phyloP scores from a whole-genome alignment of 2,888 invertebrate genomes.

The Cantharis nigra region DNA sequence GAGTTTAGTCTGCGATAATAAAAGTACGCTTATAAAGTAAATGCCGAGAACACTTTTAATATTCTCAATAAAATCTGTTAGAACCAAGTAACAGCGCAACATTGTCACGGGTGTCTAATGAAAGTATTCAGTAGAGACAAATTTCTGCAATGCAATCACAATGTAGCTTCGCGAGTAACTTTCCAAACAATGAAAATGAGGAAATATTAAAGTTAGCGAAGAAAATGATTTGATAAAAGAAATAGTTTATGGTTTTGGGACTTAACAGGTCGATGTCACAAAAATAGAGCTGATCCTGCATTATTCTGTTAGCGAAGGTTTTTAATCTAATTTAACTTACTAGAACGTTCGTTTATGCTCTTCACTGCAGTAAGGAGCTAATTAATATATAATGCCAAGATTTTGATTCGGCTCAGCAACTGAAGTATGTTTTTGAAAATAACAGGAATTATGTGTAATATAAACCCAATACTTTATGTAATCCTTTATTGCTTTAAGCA shows the following conservation, averaged over 20 bases:
- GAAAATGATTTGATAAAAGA: neutral
- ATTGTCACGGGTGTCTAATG: neutral
- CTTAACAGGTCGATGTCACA: too few species aligned
- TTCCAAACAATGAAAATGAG: neutral
- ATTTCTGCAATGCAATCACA: neutral
- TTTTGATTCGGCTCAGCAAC: too few species aligned
- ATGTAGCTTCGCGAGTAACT: neutral
- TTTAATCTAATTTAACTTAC: too few species aligned
- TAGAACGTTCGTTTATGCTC: too few species aligned
- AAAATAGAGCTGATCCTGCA: too few species aligned
- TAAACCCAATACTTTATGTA: neutral
- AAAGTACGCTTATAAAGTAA: neutral
- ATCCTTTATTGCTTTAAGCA: neutral
- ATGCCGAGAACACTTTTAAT: neutral
- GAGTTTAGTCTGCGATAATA: neutral
- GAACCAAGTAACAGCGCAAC: neutral
- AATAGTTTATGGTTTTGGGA: neutral
- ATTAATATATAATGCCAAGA: too few species aligned
- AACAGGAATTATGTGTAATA: neutral
- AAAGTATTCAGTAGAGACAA: neutral
- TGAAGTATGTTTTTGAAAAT: neutral
- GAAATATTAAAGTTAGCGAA: neutral
- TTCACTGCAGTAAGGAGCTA: too few species aligned
- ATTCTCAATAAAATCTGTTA: neutral
- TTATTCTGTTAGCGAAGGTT: neutral